Conservation (phyloP, 92 coral and sea anemone species). For the Nematostella vectensis region DNA sequence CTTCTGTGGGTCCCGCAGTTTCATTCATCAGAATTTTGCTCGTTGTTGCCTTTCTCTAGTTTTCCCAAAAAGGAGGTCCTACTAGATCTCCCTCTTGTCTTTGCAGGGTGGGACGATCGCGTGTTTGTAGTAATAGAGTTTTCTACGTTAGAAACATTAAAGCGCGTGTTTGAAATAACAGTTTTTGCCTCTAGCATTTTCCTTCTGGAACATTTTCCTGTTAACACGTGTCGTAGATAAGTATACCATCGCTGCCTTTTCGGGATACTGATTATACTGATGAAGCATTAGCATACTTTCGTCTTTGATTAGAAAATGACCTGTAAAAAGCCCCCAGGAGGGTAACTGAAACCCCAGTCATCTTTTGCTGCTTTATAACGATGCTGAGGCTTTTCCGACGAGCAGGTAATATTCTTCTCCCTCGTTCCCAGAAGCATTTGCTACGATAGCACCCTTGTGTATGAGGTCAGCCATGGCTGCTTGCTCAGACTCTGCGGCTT, state of each 20-base stretch:
- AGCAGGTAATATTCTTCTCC: slow-evolving; percentile 30
- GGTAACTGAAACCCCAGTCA: slow-evolving; percentile 16
- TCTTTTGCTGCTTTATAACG: slow-evolving; percentile 7
- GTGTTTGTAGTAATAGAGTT: no score
- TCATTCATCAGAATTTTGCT: no score
- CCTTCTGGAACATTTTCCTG: no score
- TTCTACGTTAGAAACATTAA: no score
- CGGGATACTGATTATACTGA: background rate
- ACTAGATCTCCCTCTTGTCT: no score
- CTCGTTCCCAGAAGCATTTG: slow-evolving; percentile 30
- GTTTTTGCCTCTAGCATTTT: no score
- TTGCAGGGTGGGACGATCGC: no score
- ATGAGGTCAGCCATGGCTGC: slow-evolving; percentile 10
- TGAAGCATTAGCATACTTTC: background rate
- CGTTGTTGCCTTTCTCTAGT: no score
- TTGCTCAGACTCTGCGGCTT: slow-evolving; percentile 14
- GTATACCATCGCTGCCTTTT: background rate
- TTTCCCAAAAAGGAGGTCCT: no score
- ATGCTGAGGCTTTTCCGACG: slow-evolving; percentile 5
- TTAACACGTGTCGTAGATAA: background rate
- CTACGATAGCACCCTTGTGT: slow-evolving; percentile 17
- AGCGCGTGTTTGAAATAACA: no score
- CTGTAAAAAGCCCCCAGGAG: slow-evolving; percentile 16
- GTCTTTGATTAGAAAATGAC: background rate
- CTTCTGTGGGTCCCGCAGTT: no score